A percentile compares a stretch with the other conserved stretches of the same genome.
These are phyloP conservation scores for Astropecten irregularis DNA, from an alignment of 53 echinoderm and acorn worm species.

Conservation along the genomic window DNA sequence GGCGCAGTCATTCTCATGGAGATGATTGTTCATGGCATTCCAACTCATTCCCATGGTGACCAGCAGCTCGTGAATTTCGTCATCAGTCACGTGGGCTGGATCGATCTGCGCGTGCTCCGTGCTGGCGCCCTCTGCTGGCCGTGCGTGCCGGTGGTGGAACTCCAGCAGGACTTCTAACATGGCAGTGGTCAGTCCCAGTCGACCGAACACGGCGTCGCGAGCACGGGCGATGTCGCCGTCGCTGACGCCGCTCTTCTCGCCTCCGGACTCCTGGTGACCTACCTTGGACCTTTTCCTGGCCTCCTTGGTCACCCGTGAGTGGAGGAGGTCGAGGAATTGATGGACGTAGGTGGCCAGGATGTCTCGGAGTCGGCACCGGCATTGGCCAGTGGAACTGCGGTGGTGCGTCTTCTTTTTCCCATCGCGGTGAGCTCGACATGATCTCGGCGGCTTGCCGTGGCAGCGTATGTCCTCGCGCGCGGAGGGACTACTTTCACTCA, in stretches of 20 bases:
- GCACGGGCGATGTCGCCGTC: slow-evolving; percentile 37
- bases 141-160: not conserved
- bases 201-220: slow-evolving; percentile 39
- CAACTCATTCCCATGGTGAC: slow-evolving; percentile 43
- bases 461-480: not conserved
- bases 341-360: slow-evolving; percentile 50
- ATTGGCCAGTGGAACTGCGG: not conserved
- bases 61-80: slow-evolving; percentile 45
- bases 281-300: slow-evolving; percentile 30
- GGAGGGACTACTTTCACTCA: not conserved
- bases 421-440: not conserved
- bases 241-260: not conserved
- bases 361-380: slow-evolving; percentile 10
- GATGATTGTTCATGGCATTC: slow-evolving; percentile 13
- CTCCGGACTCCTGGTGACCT: not conserved
- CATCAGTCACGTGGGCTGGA: slow-evolving; percentile 44
- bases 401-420: too few species aligned
- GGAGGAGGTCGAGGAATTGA: slow-evolving; percentile 32
- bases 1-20: slow-evolving; percentile 42
- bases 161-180: slow-evolving; percentile 24
- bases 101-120: slow-evolving; percentile 11
- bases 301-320: slow-evolving; percentile 46
- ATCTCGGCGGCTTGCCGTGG: not conserved
- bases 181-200: slow-evolving; percentile 4
- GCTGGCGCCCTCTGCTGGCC: too few species aligned